Base-by-base conservation (phyloP, 1,140 invertebrate species). In the Penaeus japonicus region DNA sequence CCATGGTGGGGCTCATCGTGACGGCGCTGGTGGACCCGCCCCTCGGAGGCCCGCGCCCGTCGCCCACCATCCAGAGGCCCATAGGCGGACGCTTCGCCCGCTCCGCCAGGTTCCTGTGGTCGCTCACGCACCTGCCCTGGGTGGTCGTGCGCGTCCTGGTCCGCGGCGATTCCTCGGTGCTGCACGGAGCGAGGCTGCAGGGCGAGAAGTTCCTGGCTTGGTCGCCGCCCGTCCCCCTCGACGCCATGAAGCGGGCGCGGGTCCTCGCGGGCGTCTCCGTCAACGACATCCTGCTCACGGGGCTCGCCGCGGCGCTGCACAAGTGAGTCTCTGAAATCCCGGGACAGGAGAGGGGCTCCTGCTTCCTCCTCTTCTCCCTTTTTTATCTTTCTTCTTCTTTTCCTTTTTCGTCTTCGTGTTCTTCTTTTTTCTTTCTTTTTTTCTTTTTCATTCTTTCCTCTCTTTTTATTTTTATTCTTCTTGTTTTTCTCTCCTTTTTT, bases 211-310 rank as follows among this genome's bases (percentile, higher is more conserved):
- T 83, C 65, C 59, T 88, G n/a, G 87, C 80, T 15, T 83, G 80
- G 80, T 88, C 87, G 20, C 70, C 80, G 2, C 80, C 87, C 20
- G 30, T 88, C 7, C 75, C 87, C 24, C 30, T 88, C 39, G 79
- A 80, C 0, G 80, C 65, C 80, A 65, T 88, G 20, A 88, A 88
- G 35, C 24, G 17, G 4, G 87, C 62, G 7, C 87, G 87, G 0
- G 30, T 47, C 30, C 39, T 88, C 20, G 87, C 87, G 17, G 87
- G 80, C 10, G 87, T 83, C 39, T 77, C 87, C 27, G 87, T 88
- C 53, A 88, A 88, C 30, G 87, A 88, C 73, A 35, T 88, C 70
- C 78, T 88, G 17, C 32, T 88, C 32, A 55, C 87, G n/a, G 87
- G 80, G 54, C 20, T 88, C n/a, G 65, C 80, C 2, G 39, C 27